Evolutionary conservation across 1,140 invertebrate genomes (phyloP).

Genomic region (Cydia fagiglandana): DNA sequence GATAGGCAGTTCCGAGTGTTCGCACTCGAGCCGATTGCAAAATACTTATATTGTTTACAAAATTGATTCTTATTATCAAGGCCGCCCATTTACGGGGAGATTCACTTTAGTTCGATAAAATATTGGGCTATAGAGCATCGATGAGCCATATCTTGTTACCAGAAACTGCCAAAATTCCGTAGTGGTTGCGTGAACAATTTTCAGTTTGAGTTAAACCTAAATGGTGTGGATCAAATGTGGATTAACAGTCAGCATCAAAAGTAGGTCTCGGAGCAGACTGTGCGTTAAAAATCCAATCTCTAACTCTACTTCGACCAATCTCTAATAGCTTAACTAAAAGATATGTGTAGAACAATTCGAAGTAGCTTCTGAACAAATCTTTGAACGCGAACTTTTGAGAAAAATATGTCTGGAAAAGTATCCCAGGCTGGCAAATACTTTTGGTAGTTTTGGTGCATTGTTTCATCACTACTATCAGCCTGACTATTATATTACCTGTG

Average conservation of each 20-base stretch:
- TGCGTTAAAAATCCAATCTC: neutral
- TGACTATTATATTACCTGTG: too few species aligned
- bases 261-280: neutral
- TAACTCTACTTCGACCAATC: too few species aligned
- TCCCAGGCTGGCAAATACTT: too few species aligned
- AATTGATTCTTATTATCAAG: conserved; percentile 30
- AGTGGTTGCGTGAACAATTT: conserved; percentile 1
- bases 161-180: conserved; percentile 22
- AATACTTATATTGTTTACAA: conserved; percentile 28
- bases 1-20: conserved; percentile 1
- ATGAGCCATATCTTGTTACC: neutral
- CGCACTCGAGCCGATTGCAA: conserved; percentile 8
- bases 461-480: too few species aligned
- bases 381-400: too few species aligned
- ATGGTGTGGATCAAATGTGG: neutral
- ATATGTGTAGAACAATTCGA: too few species aligned
- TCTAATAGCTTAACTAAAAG: too few species aligned
- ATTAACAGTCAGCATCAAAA: neutral
- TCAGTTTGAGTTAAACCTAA: neutral
- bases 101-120: conserved; percentile 4
- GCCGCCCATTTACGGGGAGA: conserved; percentile 18
- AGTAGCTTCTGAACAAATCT: too few species aligned
- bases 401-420: too few species aligned
- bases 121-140: conserved; percentile 15
- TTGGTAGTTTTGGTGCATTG: too few species aligned